These are phyloP conservation scores for Heliothis peltigera DNA, from an alignment of 2,888 invertebrate genomes.

Conservation along the genomic window DNA sequence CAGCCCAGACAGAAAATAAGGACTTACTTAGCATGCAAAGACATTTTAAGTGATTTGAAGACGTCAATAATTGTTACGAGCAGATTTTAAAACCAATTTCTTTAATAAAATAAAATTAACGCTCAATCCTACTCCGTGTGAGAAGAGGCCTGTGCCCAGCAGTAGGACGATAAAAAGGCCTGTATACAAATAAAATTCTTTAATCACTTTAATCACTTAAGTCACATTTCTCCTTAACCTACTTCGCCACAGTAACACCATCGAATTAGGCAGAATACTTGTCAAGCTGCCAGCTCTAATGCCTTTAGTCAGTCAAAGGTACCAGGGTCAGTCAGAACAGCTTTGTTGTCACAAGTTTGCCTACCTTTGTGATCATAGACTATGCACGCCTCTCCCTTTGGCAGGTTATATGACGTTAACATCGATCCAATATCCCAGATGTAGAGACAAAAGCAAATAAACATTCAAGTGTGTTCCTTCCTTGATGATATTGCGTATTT, in stretches of 20 bases:
- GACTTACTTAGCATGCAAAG: too few species aligned
- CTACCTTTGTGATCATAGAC: background rate
- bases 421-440: background rate
- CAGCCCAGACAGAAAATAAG: too few species aligned
- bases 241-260: background rate
- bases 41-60: too few species aligned
- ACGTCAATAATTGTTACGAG: too few species aligned
- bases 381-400: background rate
- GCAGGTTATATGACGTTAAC: background rate
- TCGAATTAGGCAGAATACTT: background rate
- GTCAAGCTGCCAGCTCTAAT: slow-evolving; percentile 1
- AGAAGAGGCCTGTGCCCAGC: too few species aligned
- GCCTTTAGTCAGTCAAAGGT: background rate
- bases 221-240: background rate
- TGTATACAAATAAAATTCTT: too few species aligned
- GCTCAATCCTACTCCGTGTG: too few species aligned
- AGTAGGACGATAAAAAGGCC: too few species aligned
- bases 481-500: too few species aligned
- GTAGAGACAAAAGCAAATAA: background rate
- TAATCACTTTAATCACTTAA: too few species aligned
- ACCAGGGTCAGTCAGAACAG: background rate
- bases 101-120: too few species aligned
- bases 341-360: slow-evolving; percentile 1
- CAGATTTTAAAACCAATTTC: too few species aligned
- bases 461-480: background rate